A percentile compares a stretch with the other conserved stretches of the same genome.
Evolutionary conservation across 2,797 vertebrate species (phyloP).

Genomic region (Benthosema pterotum): DNA sequence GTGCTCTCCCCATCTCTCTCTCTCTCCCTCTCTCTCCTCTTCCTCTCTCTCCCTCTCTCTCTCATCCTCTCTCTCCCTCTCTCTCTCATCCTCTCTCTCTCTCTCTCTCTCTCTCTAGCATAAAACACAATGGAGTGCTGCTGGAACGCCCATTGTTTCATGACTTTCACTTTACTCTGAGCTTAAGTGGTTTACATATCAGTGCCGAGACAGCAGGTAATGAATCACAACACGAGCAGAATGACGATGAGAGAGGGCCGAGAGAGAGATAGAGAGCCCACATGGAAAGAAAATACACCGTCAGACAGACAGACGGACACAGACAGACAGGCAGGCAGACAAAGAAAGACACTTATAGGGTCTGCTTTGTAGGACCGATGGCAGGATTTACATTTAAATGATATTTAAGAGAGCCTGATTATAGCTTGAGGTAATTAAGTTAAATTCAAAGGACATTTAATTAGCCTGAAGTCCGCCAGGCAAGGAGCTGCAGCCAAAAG

Average conservation of each 20-base stretch:
- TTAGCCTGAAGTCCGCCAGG: too few relatives aligned
- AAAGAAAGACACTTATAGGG: constrained; percentile 6
- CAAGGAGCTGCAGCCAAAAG: too few relatives aligned
- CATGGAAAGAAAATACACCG: too few relatives aligned
- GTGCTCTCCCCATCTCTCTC: constrained; percentile 15
- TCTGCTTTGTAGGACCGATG: constrained; percentile 48
- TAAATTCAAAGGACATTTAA: constrained; percentile 70
- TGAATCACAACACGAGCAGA: constrained; percentile 53
- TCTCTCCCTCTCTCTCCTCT: constrained; percentile 25
- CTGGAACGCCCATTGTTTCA: constrained; percentile 35
- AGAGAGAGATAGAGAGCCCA: constrained; percentile 1
- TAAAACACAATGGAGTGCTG: constrained; percentile 19
- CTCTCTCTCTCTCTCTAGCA: neutral
- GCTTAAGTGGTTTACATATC: constrained; percentile 43
- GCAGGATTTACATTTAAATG: constrained; percentile 74
- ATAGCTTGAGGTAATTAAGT: constrained; percentile 74
- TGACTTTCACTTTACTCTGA: constrained; percentile 48
- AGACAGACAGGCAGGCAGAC: constrained; percentile 5
- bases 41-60: neutral
- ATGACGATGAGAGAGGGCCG: constrained; percentile 19
- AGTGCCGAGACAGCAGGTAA: constrained; percentile 27
- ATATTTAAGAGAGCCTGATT: constrained; percentile 75
- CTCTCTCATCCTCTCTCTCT: neutral
- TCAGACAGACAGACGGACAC: too few relatives aligned
- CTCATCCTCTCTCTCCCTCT: neutral